Base-by-base conservation (phyloP, 2,888 invertebrate species). In the Dyspetes luteomarginatus region DNA sequence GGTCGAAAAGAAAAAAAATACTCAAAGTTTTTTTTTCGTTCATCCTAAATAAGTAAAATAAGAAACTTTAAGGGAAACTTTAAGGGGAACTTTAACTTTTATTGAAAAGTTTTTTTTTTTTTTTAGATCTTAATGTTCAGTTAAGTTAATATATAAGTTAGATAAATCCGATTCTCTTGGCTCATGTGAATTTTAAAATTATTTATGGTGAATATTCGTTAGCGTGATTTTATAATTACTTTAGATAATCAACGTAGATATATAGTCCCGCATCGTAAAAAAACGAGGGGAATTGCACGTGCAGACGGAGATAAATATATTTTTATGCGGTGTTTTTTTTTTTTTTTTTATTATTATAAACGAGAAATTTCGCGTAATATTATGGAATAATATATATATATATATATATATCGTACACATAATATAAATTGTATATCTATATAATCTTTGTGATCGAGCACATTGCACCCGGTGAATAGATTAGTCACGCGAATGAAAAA, bases 401-500 rank as follows among this genome's bases (percentile, higher is more conserved):
- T 17, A 19, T 56, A 52, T n/a, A 52, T 58, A 30, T 36, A 78
- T 67, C 26, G 48, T 67, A 17, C 43, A 56, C 12, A 36, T 12
- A 67, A 56, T 58, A 26, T 55, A 69, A 22, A 15, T 9, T 43
- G n/a, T 58, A 30, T 58, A 36, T 22, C 1, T 26, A 60, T 52
- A 55, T 45, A 30, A 68, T 26, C 60, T 41, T 36, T 22, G 65
- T 41, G 58, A 77, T 74, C 24, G 30, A 30, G 69, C 56, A 52
- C 65, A 58, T 71, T 43, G 69, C 75, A 71, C 77, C 30, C 64
- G 56, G 55, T 17, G 73, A 75, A 78, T 78, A 73, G 84, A 84
- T 86, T 86, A 86, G 83, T 86, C 85, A 84, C 81, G 83, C 83
- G 67, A 82, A 80, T 77, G 76, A 72, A 85, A 83, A 73, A 62